Base-by-base conservation (phyloP, 2,888 invertebrate species). In the Ceramica pisi region DNA sequence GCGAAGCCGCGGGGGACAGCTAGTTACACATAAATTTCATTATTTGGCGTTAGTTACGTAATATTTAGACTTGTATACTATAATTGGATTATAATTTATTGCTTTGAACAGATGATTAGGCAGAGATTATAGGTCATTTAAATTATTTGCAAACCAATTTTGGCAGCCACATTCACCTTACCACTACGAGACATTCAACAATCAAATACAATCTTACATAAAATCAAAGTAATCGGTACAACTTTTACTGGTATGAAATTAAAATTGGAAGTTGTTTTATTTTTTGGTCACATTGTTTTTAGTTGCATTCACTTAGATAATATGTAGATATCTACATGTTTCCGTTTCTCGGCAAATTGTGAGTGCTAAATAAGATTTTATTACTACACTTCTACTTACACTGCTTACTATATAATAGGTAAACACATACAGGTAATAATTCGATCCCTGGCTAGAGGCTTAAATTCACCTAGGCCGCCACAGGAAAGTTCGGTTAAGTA, bases 211-310 rank as follows among this genome's bases (percentile, higher is more conserved):
- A 55, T 38, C 44, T 72, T 56, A 59, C 21, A 66, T 67, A 73
- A 63, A 61, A 53, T 65, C 44, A 51, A 78, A 65, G 48, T 71
- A 26, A 26, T 26, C 57, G 44, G 59, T n/a, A 50, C 57, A 59
- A 65, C 79, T 73, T 68, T 73, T 59, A 73, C 53, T 62, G 26
- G 67, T 65, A 67, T 44, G 56, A 57, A 61, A 66, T 26, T 26
- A 3, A 62, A n/a, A 55, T 48, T 38, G 21, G 26, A 48, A 57
- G 46, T 69, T 59, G 71, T 71, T 71, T 71, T 48, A 26, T 48
- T 59, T 8, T 50, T 59, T 5, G 14, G 19, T 53, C 41, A 53
- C 19, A 41, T 51, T 31, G 19, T n/a, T 38, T 55, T 35, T 16
- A 46, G 35, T 55, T 50, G 41, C 50, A 1, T 67, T 51, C 67